Conservation (phyloP, 2,888 invertebrate genomes). For the Muscina levida region DNA sequence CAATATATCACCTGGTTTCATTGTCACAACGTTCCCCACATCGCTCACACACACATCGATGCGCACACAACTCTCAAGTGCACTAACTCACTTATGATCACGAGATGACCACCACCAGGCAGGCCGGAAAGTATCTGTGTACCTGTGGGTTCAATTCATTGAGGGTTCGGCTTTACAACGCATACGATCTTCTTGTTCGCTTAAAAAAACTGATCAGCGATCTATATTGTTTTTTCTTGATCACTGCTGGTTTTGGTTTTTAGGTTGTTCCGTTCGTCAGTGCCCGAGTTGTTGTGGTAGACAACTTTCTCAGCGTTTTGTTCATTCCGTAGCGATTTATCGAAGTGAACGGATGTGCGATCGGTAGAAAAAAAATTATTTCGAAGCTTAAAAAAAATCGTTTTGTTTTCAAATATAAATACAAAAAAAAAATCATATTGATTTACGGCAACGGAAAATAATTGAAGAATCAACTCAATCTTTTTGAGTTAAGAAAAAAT, state of each 20-base stretch:
- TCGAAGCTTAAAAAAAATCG: slow-evolving; percentile 62
- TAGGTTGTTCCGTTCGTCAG: slow-evolving; percentile 33
- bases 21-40: slow-evolving; percentile 29
- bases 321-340: slow-evolving; percentile 79
- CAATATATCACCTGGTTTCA: slow-evolving; percentile 57
- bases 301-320: slow-evolving; percentile 71
- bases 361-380: slow-evolving; percentile 40
- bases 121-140: neutral
- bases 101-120: neutral
- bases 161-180: slow-evolving; percentile 8
- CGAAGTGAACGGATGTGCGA: slow-evolving; percentile 76
- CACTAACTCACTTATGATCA: too few species aligned
- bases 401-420: slow-evolving; percentile 40
- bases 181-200: slow-evolving; percentile 24
- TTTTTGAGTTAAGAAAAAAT: neutral
- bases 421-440: slow-evolving; percentile 36
- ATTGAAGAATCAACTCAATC: slow-evolving; percentile 20
- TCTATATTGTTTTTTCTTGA: slow-evolving; percentile 7
- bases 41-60: neutral
- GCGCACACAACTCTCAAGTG: neutral
- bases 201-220: slow-evolving; percentile 16
- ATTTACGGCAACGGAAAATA: slow-evolving; percentile 51
- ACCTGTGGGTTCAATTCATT: slow-evolving; percentile 44
- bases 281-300: slow-evolving; percentile 60
- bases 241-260: neutral